Evolutionary conservation across 2,797 vertebrate species (phyloP).

Genomic region (Sebastolobus alascanus): DNA sequence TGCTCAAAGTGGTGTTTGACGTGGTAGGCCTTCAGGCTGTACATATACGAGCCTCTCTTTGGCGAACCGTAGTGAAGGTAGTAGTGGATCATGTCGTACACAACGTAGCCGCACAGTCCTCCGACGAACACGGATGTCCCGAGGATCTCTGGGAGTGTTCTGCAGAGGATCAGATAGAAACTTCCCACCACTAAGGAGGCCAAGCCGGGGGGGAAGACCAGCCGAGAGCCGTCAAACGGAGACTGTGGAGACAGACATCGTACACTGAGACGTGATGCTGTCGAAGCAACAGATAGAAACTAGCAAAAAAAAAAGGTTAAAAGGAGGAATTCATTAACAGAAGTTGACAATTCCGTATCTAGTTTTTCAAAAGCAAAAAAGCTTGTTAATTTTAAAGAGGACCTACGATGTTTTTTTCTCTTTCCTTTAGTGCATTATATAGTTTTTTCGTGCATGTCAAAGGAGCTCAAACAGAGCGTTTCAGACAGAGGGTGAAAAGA

Average conservation of each 20-base stretch:
- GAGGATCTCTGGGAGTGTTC: constrained; percentile 84
- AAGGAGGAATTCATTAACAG: too few relatives aligned
- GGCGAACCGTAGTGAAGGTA: constrained; percentile 97
- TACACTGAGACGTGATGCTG: neutral
- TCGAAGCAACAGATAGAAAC: too few relatives aligned
- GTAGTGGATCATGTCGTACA: constrained; percentile 98
- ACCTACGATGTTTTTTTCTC: too few relatives aligned
- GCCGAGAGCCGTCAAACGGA: constrained; percentile 93
- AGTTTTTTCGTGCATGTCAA: too few relatives aligned
- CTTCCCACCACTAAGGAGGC: constrained; percentile 86
- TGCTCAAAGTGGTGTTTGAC: constrained; percentile 98
- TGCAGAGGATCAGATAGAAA: constrained; percentile 83
- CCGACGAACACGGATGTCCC: constrained; percentile 89
- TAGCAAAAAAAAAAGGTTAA: too few relatives aligned
- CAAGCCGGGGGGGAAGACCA: constrained; percentile 94
- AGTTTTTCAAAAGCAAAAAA: neutral
- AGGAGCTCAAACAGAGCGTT: too few relatives aligned
- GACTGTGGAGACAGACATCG: constrained; percentile 83
- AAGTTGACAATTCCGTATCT: neutral
- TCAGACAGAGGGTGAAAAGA: too few relatives aligned
- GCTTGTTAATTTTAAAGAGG: neutral
- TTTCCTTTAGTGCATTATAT: too few relatives aligned
- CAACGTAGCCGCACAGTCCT: constrained; percentile 93
- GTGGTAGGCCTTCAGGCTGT: constrained; percentile 93
- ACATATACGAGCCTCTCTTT: constrained; percentile 91